Evolutionary conservation across 1,140 invertebrate species (phyloP), one percentile per base, ranked within the genome.

Genomic region (Drosophila leontia): DNA sequence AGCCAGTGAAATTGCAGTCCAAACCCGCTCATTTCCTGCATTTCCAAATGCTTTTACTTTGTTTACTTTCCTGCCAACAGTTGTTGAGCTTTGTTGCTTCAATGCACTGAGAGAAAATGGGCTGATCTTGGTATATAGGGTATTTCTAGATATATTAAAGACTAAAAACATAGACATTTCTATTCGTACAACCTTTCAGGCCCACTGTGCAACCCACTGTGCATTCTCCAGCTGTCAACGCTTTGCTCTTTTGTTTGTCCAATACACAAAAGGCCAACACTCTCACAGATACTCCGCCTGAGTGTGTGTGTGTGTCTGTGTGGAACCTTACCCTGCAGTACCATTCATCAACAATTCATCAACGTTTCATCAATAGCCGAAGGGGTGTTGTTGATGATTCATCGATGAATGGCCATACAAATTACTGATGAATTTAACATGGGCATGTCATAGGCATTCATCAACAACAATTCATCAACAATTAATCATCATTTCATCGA

Each of bases 231-330:
- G 70, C 84, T 84, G 81, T 84, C 84, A 88, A 81, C 78, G 78
- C 65, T 84, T 80, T 78, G 77, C 69, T 55, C 85, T 81, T 88
- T 90, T 88, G 80, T 90, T 87, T 88, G 84, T 50, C 84, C 85
- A 81, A 75, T 62, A 81, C 77, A 88, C 85, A 88, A 88, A 90
- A 81, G 84, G 77, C 68, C 77, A 87, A 34, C 67, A 62, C 61
- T 48, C 51, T 48, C 61, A 81, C 59, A 75, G 47, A 82, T 65
- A 50, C 61, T 37, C 29, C 41, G 41, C 29, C 5, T 9, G 35
- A 15, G 41, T 29, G 41, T 29, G 39, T 55, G 58, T 44, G 42
- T 39, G 51, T 74, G 34, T 65, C 34, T 44, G 45, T 56, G 53
- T 60, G 62, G 45, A 67, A 62, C 68, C 70, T 64, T 84, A 71